Base-by-base conservation (phyloP, 2,113 vertebrate genomes). In the Vanacampus margaritifer region DNA sequence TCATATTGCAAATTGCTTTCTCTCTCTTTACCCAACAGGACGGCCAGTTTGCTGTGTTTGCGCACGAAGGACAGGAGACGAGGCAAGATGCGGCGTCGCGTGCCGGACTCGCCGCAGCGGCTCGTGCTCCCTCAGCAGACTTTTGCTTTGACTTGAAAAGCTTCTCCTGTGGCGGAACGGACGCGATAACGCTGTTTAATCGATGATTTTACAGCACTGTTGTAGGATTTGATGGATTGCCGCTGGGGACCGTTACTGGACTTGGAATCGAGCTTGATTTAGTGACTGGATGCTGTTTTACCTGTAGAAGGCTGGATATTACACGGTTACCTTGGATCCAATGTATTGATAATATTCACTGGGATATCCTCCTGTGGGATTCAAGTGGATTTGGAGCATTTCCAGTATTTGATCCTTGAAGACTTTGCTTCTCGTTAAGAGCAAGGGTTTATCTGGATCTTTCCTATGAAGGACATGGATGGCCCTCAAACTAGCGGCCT, bases 401-500 rank as follows among this genome's bases (percentile, higher is more conserved):
- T 56, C 69, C n/a, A 36, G 37, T 46, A 65, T 67, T 35, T 48
- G 43, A 32, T 36, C 64, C 21, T 43, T 36, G 32, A 51, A 50
- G 46, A 65, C 64, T 63, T 63, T 16, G 46, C 46, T 4, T 82
- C 65, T 37, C 61, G 35, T 39, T 39, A 50, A 69, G 64, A 78
- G 37, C 19, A 65, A 79, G 79, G 53, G 46, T 72, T 81, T 76
- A 61, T 69, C 67, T 68, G 76, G 85, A 85, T 80, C 57, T 76
- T 79, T 74, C 65, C 77, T 24, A 84, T 84, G 76, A 83, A 90
- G 86, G 89, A 90, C 91, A 95, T 95, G 94, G 95, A 96, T 89
- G 93, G 91, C 87, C 93, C 95, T 80, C 94, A 94, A 89, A 91
- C 93, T 84, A 91, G 91, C 79, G 94, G 90, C 87, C 92, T 94